Conservation (phyloP, 2,797 vertebrate genomes). For the Aulostomus chinensis region DNA sequence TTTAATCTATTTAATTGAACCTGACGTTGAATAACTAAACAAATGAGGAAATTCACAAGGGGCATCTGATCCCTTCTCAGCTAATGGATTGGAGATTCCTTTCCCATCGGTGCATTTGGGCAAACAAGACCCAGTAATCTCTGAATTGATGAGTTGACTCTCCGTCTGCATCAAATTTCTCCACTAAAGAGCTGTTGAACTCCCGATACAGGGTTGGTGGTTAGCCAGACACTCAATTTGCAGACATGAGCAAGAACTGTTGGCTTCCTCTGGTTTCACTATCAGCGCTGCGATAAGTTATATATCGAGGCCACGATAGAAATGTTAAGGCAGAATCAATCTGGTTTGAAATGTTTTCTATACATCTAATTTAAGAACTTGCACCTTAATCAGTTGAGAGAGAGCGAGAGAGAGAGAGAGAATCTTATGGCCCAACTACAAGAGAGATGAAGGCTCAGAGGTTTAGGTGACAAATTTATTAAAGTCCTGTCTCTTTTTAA, state of each 20-base stretch:
- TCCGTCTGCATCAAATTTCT: slow-evolving; percentile 79
- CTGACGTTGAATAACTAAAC: slow-evolving; percentile 83
- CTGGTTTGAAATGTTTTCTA: too few relatives aligned
- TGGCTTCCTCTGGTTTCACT: slow-evolving; percentile 42
- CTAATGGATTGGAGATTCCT: slow-evolving; percentile 84
- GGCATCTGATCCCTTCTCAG: slow-evolving; percentile 75
- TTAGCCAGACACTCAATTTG: slow-evolving; percentile 73
- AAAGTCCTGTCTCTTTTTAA: slow-evolving; percentile 82
- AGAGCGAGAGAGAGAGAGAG: too few relatives aligned
- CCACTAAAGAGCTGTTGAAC: slow-evolving; percentile 76
- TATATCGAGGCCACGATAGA: too few relatives aligned
- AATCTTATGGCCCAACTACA: neutral
- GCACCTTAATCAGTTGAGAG: too few relatives aligned
- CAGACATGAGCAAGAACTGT: slow-evolving; percentile 55
- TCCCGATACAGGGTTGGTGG: slow-evolving; percentile 75
- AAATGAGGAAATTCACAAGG: slow-evolving; percentile 81
- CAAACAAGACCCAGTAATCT: slow-evolving; percentile 82
- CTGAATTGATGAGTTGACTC: slow-evolving; percentile 76
- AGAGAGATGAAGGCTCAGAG: slow-evolving; percentile 2
- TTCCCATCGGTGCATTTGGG: slow-evolving; percentile 74
- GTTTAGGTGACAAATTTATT: slow-evolving; percentile 95
- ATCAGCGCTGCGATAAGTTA: slow-evolving; percentile 27
- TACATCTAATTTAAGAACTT: too few relatives aligned
- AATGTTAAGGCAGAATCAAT: too few relatives aligned
- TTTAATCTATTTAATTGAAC: slow-evolving; percentile 82